Evolutionary conservation across 2,797 vertebrate genomes (phyloP).

Genomic region (Mormyrops boulengeri): DNA sequence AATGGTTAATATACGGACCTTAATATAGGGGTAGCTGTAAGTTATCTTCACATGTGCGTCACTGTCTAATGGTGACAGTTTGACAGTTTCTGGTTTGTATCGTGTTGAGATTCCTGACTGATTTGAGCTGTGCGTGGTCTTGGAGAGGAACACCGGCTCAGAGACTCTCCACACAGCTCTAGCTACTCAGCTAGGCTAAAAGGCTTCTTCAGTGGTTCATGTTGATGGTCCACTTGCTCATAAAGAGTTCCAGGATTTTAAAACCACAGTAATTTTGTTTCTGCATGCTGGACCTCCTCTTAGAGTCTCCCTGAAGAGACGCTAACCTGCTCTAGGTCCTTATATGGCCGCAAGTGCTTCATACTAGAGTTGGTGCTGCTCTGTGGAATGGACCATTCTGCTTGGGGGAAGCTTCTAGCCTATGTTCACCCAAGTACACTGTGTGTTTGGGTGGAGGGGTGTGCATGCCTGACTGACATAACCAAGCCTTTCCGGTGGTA

Average conservation of each 20-base stretch:
- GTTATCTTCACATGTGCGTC: background rate
- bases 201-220: background rate
- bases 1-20: background rate
- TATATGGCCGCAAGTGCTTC: slow-evolving; percentile 13
- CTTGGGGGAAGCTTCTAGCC: background rate
- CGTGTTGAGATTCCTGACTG: background rate
- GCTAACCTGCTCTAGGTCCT: slow-evolving; percentile 8
- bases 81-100: background rate
- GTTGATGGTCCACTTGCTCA: background rate
- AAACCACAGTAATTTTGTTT: background rate
- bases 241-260: background rate
- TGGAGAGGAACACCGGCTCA: background rate
- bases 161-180: background rate
- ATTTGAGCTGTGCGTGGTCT: background rate
- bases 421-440: background rate
- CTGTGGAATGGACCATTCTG: slow-evolving; percentile 9
- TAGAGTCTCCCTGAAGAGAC: background rate
- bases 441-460: background rate
- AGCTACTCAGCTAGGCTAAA: background rate
- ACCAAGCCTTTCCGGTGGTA: background rate
- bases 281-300: background rate
- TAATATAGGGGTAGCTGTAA: background rate
- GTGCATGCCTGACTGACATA: background rate
- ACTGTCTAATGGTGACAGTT: background rate
- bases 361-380: background rate